These are phyloP conservation scores for Hydrolagus affinis DNA, from an alignment of 2,113 vertebrate species.

Conservation along the genomic window DNA sequence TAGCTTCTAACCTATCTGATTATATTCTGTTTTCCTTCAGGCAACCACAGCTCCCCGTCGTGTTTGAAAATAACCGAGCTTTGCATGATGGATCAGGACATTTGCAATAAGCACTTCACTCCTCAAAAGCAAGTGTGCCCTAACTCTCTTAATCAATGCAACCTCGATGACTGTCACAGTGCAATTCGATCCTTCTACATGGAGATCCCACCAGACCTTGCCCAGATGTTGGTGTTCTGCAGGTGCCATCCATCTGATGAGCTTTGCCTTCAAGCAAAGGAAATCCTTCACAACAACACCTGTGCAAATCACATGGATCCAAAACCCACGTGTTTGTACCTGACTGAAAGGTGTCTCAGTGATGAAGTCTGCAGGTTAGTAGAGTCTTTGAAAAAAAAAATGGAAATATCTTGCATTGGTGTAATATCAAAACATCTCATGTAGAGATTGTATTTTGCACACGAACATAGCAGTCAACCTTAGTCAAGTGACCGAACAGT, in stretches of 20 bases:
- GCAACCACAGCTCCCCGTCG: conserved; percentile 43
- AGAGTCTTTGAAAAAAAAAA: conserved; percentile 29
- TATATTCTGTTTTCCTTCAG: conserved; percentile 48
- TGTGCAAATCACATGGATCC: conserved; percentile 49
- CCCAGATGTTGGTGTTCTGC: conserved; percentile 74
- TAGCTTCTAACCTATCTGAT: not conserved
- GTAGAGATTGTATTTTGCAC: too few species aligned
- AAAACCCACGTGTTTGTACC: conserved; percentile 60
- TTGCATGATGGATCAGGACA: conserved; percentile 61
- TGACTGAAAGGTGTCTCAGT: conserved; percentile 57
- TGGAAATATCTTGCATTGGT: not conserved
- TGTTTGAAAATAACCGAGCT: conserved; percentile 61
- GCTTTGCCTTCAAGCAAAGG: conserved; percentile 58
- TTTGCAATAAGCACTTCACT: conserved; percentile 69
- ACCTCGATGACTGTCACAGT: conserved; percentile 58
- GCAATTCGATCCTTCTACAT: conserved; percentile 62
- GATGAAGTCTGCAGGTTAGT: conserved; percentile 69
- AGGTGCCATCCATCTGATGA: conserved; percentile 62
- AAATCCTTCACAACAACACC: conserved; percentile 60
- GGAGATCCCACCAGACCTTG: conserved; percentile 60
- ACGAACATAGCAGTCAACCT: too few species aligned
- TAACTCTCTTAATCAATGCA: conserved; percentile 50
- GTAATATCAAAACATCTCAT: not conserved
- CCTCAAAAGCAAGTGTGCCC: conserved; percentile 65
- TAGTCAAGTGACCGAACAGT: too few species aligned